Evolutionary conservation across 2,888 invertebrate species (phyloP).

Genomic region (Trichogramma dendrolimi): DNA sequence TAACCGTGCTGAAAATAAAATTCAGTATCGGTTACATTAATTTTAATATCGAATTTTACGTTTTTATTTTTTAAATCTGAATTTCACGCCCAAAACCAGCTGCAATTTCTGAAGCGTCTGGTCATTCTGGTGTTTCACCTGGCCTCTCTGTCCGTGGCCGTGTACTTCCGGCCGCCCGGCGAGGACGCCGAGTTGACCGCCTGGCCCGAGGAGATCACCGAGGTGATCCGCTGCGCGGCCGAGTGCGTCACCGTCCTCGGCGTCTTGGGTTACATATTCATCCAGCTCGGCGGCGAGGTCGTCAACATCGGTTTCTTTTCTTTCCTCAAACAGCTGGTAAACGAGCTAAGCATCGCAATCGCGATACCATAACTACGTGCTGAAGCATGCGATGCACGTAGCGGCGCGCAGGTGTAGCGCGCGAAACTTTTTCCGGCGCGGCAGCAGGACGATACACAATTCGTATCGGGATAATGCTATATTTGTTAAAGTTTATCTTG

Average conservation of each 20-base stretch:
- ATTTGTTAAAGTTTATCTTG: too few relatives aligned
- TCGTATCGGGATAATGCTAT: too few relatives aligned
- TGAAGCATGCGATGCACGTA: too few relatives aligned
- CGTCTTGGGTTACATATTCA: slow-evolving; percentile 80
- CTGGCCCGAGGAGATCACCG: slow-evolving; percentile 56
- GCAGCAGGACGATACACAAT: too few relatives aligned
- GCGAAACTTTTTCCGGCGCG: too few relatives aligned
- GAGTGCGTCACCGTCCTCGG: slow-evolving; percentile 83
- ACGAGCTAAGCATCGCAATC: neutral
- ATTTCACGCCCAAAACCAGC: slow-evolving; percentile 54
- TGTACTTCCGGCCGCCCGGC: slow-evolving; percentile 82
- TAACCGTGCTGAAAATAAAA: too few relatives aligned
- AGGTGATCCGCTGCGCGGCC: slow-evolving; percentile 51
- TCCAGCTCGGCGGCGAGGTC: slow-evolving; percentile 92
- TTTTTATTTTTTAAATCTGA: neutral
- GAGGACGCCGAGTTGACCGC: slow-evolving; percentile 57
- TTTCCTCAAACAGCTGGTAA: slow-evolving; percentile 88
- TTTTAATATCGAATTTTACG: neutral
- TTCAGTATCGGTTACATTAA: too few relatives aligned
- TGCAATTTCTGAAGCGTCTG: slow-evolving; percentile 88
- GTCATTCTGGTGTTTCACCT: slow-evolving; percentile 84
- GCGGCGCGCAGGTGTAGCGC: neutral
- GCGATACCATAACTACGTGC: neutral
- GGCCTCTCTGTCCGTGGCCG: slow-evolving; percentile 79
- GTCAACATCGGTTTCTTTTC: slow-evolving; percentile 87